A percentile compares a stretch with the other conserved stretches of the same genome.
These are phyloP conservation scores for Nothobranchius furzeri DNA, from an alignment of 2,113 vertebrate genomes.

Conservation along the genomic window DNA sequence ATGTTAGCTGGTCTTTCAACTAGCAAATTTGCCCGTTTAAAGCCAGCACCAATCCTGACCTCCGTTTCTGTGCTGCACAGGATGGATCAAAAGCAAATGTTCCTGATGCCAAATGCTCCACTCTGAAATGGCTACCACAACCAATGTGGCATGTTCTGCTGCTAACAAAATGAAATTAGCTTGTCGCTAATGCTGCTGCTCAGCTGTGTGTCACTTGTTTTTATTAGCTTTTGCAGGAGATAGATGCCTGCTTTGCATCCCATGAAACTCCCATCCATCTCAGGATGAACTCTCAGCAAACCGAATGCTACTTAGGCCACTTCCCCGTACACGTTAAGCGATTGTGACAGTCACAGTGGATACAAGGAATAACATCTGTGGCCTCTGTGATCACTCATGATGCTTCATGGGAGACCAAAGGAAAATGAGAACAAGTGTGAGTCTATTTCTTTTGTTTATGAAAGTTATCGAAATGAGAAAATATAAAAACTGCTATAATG, in stretches of 20 bases:
- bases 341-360: constrained; percentile 62
- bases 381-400: constrained; percentile 53
- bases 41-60: no score
- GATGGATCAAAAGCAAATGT: no score
- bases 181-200: constrained; percentile 42
- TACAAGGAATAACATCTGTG: constrained; percentile 65
- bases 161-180: constrained; percentile 61
- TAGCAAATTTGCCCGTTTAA: no score
- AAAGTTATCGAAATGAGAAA: not conserved
- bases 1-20: no score
- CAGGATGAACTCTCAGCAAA: constrained; percentile 40
- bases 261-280: constrained; percentile 65
- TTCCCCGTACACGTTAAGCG: constrained; percentile 63
- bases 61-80: no score
- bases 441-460: constrained; percentile 33
- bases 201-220: constrained; percentile 58
- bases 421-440: constrained; percentile 14
- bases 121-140: not conserved
- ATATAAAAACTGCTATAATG: not conserved
- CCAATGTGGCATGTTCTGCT: not conserved
- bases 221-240: constrained; percentile 59
- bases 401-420: constrained; percentile 35
- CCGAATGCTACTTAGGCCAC: constrained; percentile 39
- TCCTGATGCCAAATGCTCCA: constrained; percentile 44
- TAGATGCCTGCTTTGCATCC: constrained; percentile 40